A percentile compares a stretch with the other conserved stretches of the same genome.
phyloP scores from a whole-genome alignment of 2,888 invertebrate genomes.

The Drosophila rubida region DNA sequence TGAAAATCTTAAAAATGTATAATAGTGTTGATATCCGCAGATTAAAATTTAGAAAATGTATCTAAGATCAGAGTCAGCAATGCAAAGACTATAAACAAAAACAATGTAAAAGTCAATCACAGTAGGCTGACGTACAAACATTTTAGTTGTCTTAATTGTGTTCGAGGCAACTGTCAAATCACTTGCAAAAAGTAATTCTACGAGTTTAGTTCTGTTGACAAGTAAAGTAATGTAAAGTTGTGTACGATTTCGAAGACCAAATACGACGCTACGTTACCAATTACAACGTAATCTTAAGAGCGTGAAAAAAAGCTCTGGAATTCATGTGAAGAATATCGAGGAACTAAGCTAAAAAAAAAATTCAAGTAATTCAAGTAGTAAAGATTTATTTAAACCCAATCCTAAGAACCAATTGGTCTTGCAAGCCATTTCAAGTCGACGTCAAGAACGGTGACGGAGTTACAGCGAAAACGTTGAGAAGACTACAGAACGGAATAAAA shows the following conservation, averaged over 20 bases:
- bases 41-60: no score
- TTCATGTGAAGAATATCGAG: not conserved
- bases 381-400: not conserved
- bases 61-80: no score
- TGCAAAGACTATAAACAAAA: not conserved
- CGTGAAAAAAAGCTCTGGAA: not conserved
- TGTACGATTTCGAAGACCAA: slow-evolving; percentile 17
- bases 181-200: not conserved
- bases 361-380: not conserved
- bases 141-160: not conserved
- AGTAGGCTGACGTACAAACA: not conserved
- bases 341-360: not conserved
- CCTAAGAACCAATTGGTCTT: not conserved
- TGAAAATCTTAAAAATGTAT: no score
- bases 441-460: not conserved
- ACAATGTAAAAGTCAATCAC: not conserved
- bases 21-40: no score
- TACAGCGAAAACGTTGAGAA: slow-evolving; percentile 1
- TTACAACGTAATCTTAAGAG: not conserved
- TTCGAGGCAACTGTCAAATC: slow-evolving; percentile 3
- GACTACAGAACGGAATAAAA: not conserved
- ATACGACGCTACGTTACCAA: not conserved
- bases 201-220: slow-evolving; percentile 30
- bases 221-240: slow-evolving; percentile 55
- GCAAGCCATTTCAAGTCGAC: not conserved